These are phyloP conservation scores for Drosophila prosaltans DNA, from an alignment of 1,140 invertebrate species.

Conservation along the genomic window DNA sequence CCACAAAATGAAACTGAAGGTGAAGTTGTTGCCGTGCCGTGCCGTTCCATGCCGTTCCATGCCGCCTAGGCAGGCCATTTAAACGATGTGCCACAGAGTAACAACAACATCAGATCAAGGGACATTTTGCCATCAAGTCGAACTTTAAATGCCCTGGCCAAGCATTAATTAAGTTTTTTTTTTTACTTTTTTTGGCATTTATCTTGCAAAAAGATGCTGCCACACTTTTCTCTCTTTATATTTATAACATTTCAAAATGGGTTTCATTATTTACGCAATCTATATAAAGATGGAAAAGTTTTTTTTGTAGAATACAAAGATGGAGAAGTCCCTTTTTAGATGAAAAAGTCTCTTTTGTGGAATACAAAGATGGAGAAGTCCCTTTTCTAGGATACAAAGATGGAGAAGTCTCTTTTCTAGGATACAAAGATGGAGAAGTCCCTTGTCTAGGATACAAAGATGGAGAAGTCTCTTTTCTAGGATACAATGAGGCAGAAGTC, in stretches of 20 bases:
- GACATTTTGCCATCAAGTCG: neutral
- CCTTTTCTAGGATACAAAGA: no score
- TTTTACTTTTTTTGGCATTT: neutral
- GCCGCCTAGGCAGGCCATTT: conserved; percentile 52
- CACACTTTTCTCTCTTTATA: neutral
- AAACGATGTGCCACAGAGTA: conserved; percentile 60
- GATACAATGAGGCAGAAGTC: no score
- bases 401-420: no score
- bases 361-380: no score
- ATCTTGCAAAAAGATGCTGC: neutral
- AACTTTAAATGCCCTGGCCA: conserved; percentile 39
- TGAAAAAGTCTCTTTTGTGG: no score
- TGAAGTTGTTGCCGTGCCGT: conserved; percentile 53
- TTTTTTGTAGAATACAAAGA: no score
- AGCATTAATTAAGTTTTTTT: neutral
- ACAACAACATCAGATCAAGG: conserved; percentile 38
- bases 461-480: no score
- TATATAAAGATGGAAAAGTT: no score
- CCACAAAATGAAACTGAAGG: conserved; percentile 53
- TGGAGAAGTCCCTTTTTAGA: no score
- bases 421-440: no score
- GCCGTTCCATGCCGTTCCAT: conserved; percentile 49
- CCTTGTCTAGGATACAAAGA: no score
- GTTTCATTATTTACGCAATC: no score
- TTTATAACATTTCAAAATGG: neutral